Conservation (phyloP, 2,113 vertebrate genomes). For the Vulpes ferrilata region DNA sequence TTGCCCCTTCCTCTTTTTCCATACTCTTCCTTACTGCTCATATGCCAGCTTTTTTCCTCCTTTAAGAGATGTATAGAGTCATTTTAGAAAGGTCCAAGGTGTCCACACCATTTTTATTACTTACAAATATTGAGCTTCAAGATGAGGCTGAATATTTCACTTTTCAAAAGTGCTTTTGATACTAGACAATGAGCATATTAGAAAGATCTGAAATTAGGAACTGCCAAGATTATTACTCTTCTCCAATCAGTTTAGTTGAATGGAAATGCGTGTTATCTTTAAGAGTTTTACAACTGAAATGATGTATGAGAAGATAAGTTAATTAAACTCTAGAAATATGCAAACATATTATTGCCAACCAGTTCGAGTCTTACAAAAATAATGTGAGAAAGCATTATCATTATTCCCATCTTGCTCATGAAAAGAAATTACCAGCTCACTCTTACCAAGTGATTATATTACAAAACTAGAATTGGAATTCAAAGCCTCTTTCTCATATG, state of each 20-base stretch:
- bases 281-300: background rate
- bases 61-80: background rate
- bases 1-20: background rate
- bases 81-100: background rate
- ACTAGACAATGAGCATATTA: background rate
- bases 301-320: background rate
- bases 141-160: background rate
- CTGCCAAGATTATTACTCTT: background rate
- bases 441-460: background rate
- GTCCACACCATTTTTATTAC: background rate
- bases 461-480: constrained; percentile 33
- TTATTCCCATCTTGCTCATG: background rate
- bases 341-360: constrained; percentile 6
- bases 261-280: background rate
- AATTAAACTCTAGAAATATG: constrained; percentile 39
- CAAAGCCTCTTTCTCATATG: background rate
- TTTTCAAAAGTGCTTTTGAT: background rate
- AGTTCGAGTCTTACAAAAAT: constrained; percentile 50
- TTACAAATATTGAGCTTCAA: background rate
- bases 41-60: background rate
- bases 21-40: background rate
- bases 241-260: background rate
- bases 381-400: background rate
- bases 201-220: background rate
- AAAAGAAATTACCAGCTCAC: background rate